Base-by-base conservation (phyloP, 2,797 vertebrate species). In the Syngnathus acus region DNA sequence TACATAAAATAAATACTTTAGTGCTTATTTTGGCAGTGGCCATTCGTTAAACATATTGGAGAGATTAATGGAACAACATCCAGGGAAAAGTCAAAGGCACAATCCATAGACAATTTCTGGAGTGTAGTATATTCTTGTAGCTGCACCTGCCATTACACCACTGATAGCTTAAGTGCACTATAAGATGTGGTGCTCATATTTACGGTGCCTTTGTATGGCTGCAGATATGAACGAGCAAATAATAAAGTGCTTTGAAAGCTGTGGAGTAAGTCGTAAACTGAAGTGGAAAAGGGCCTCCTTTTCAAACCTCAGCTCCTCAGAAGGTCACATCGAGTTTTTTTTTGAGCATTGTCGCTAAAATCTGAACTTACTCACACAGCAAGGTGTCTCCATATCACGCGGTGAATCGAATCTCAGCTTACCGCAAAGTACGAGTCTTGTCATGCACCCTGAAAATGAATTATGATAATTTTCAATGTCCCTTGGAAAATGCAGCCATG, bases 321-420 rank as follows among this genome's bases (percentile, higher is more conserved):
- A 59, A 58, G 16, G 37, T 39, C 19, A 66, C 64, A 48, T 26
- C n/a, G 45, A 38, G 64, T 72, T 51, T 80, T 71, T 72, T 55
- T 82, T 72, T 74, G 39, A 80, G 42, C 79, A 72, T 58, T 38
- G 55, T 53, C 45, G 42, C 53, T 65, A 66, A 71, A 65, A 47
- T 74, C 65, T 48, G 47, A 65, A 82, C 78, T 78, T 74, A 54
- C 72, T 75, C 51, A 62, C 76, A 65, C 67, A 69, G 72, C 67
- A 69, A 71, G 66, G 64, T 64, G 70, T 62, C 69, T 76, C 50
- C 2, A 47, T 72, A 82, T 81, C 85, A 64, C 17, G 71, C 74
- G 80, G 82, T 64, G 84, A 78, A 80, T 85, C 74, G 85, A 87
- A 85, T 87, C 81, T 80, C 78, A 73, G 71, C 83, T 85, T 86